These are phyloP conservation scores for Stichodactyla helianthus DNA, from an alignment of 64 coral and sea anemone species.

Conservation along the genomic window DNA sequence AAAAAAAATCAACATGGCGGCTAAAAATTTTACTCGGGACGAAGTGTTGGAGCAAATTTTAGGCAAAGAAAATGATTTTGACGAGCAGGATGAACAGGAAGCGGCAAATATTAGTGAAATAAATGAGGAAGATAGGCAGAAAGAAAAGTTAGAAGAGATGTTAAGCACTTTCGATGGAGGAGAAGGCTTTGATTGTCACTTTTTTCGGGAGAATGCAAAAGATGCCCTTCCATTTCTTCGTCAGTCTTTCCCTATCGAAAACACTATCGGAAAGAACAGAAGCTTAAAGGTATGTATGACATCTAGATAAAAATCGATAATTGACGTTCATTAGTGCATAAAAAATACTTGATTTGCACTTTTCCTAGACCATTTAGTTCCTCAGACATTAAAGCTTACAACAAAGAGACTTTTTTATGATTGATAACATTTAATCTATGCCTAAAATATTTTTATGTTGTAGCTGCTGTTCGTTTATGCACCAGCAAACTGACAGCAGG, in stretches of 20 bases:
- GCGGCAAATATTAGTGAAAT: neutral
- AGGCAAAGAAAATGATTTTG: conserved; percentile 10
- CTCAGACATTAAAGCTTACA: too few species aligned
- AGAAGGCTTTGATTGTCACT: neutral
- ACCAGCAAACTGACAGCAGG: neutral
- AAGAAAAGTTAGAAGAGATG: neutral
- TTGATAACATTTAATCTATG: neutral
- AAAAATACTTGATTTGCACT: too few species aligned
- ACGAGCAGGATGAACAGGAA: neutral
- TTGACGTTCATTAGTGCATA: neutral
- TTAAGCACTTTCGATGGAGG: neutral
- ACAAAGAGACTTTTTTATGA: neutral
- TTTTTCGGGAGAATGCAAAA: neutral
- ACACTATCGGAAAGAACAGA: neutral
- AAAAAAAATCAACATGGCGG: conserved; percentile 30
- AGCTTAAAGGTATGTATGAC: neutral
- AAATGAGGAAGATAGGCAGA: conserved; percentile 3
- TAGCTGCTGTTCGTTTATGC: neutral
- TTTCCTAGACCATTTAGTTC: neutral
- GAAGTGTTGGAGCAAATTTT: conserved; percentile 3
- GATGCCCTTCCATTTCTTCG: neutral
- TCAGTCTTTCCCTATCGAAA: neutral
- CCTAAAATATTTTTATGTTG: neutral
- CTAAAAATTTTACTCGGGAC: neutral
- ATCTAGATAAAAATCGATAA: neutral